A percentile compares a stretch with the other conserved stretches of the same genome.
Conservation (phyloP, 1,140 invertebrate genomes). For the Calycopis cecrops region DNA sequence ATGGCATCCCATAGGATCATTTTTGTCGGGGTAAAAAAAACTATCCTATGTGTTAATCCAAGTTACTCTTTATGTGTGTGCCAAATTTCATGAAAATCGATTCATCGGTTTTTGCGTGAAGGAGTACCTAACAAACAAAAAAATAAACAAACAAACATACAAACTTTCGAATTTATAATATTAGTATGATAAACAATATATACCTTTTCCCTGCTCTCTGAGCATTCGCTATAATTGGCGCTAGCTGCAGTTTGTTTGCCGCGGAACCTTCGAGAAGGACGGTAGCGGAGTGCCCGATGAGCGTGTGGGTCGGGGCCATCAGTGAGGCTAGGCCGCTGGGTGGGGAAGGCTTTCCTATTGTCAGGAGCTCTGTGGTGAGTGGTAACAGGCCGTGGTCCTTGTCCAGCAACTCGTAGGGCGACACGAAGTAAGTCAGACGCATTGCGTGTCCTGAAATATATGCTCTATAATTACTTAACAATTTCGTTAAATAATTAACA, state of each 20-base stretch:
- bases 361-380: conserved; percentile 81
- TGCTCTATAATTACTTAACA: no score
- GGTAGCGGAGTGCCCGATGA: conserved; percentile 89
- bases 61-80: no score
- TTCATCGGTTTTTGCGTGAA: no score
- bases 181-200: conserved; percentile 21
- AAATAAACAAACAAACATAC: no score
- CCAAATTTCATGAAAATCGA: no score
- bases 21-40: no score
- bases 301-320: conserved; percentile 46
- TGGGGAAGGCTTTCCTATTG: conserved; percentile 71
- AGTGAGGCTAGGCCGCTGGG: conserved; percentile 46
- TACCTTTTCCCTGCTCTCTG: conserved; percentile 86
- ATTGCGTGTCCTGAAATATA: conserved; percentile 87
- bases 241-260: conserved; percentile 90
- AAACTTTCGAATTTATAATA: no score
- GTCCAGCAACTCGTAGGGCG: conserved; percentile 94
- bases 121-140: no score
- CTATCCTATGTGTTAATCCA: no score
- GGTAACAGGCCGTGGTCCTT: conserved; percentile 83
- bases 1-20: no score
- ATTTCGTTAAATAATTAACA: conserved; percentile 1
- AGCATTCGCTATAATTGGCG: conserved; percentile 86
- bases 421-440: conserved; percentile 95
- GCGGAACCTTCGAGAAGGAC: conserved; percentile 93